Conservation (phyloP, 2,113 vertebrate species). For the Tetrao urogallus region DNA sequence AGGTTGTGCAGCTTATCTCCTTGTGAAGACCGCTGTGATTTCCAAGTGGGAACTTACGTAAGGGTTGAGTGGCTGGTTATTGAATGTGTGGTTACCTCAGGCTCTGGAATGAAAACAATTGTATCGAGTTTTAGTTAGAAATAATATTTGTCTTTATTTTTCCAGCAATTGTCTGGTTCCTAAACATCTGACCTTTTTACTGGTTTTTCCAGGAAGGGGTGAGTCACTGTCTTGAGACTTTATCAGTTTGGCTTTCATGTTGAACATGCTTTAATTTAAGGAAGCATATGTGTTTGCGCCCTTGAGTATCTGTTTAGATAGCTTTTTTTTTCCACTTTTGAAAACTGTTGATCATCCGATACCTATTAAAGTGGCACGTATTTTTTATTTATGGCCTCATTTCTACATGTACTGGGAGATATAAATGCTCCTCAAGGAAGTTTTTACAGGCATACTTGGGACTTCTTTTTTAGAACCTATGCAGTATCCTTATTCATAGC, state of each 20-base stretch:
- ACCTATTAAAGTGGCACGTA: not conserved
- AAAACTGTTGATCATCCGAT: not conserved
- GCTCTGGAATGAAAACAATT: constrained; percentile 16
- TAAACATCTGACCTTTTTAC: constrained; percentile 48
- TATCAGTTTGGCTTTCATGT: constrained; percentile 25
- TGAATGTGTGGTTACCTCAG: not conserved
- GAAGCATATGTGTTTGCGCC: not conserved
- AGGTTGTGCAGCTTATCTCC: not conserved
- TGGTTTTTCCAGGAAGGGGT: constrained; percentile 52
- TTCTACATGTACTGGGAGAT: not conserved
- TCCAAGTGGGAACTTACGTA: not conserved
- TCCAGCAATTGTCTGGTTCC: constrained; percentile 60
- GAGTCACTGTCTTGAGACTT: constrained; percentile 47
- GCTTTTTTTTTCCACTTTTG: not conserved
- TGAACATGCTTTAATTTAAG: not conserved
- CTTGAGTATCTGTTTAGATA: not conserved
- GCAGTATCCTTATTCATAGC: not conserved
- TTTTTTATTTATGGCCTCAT: not conserved
- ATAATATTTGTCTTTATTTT: constrained; percentile 34
- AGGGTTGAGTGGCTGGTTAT: not conserved
- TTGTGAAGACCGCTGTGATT: not conserved
- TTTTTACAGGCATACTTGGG: not conserved
- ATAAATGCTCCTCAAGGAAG: not conserved
- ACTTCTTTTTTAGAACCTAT: not conserved
- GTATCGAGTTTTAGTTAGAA: not conserved